Percentiles rank a stretch among this genome's conserved stretches.
Evolutionary conservation across 2,797 vertebrate species (phyloP).

Genomic region (Syngnathus rostellatus): DNA sequence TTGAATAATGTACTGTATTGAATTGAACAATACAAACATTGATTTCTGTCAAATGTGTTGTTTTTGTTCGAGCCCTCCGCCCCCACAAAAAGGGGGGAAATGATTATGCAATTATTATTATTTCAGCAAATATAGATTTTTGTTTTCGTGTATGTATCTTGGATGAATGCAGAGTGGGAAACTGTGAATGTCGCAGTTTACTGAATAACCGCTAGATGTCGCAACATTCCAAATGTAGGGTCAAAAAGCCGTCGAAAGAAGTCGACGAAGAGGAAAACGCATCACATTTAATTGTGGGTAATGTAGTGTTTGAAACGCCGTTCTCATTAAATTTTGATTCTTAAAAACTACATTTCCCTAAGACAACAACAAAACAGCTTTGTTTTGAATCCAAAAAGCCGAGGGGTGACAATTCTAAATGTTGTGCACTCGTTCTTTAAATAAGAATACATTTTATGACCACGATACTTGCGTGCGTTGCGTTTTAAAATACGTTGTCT

Average conservation of each 20-base stretch:
- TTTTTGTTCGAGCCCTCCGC: too few species aligned
- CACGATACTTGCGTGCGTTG: not conserved
- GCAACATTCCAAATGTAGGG: not conserved
- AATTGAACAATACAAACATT: too few species aligned
- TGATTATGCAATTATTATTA: too few species aligned
- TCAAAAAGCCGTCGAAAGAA: not conserved
- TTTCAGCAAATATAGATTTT: too few species aligned
- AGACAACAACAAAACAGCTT: not conserved
- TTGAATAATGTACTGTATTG: too few species aligned
- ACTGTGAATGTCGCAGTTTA: not conserved
- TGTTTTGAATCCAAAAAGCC: not conserved
- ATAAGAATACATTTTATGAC: too few species aligned
- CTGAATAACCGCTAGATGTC: not conserved
- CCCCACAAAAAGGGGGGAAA: too few species aligned
- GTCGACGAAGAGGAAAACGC: not conserved
- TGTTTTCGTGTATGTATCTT: too few species aligned
- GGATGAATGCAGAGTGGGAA: too few species aligned
- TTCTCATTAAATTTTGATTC: not conserved
- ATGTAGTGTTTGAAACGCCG: not conserved
- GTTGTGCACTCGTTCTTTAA: not conserved
- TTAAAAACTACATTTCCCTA: constrained; percentile 28
- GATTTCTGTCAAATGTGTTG: too few species aligned
- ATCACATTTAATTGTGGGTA: constrained; percentile 12
- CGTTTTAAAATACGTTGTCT: not conserved
- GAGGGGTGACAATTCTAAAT: not conserved